Base-by-base conservation (phyloP, 2,888 invertebrate genomes). In the Nemurella pictetii region DNA sequence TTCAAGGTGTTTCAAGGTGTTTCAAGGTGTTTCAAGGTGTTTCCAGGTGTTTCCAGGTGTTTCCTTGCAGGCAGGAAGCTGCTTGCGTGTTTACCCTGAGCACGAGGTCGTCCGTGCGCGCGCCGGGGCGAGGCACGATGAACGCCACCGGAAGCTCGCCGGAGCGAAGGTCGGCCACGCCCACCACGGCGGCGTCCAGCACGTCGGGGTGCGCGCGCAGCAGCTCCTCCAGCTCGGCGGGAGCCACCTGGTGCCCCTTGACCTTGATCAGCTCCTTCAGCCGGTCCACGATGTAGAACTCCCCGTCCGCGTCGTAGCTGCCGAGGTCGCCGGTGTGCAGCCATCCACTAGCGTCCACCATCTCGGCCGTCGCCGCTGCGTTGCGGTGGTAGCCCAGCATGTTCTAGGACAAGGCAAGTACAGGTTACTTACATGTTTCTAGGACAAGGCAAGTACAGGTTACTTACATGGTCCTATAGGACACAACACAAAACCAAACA, bases 321-420 rank as follows among this genome's bases (percentile, higher is more conserved):
- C 94, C 95, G 26, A 96, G 93, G 89, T 96, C 96, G 0, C 96
- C 95, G 0, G 95, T 95, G 89, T 94, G 95, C 20, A 96, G 91
- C 96, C 96, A 96, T n/a, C 96, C 96, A 0, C 96, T 94, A 4
- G 91, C 90, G 88, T 95, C 95, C 12, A 96, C 91, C 0, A 94
- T 95, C 87, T 95, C 94, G 75, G 91, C 92, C 0, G 96, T 96
- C 0, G 96, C 96, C 87, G 93, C 90, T 86, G 94, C 94, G 89
- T 96, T 95, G 88, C 95, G 55, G 89, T 94, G 93, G 89, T 97
- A 97, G 12, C 95, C 96, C 89, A 94, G 93, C 95, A 96, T 96
- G 0, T 96, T 91, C 94, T 93, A 88, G 0, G 87, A 87, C 25
- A 74, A n/a, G 5, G 25, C n/a, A n/a, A n/a, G n/a, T n/a, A n/a